Conservation (phyloP, 2,888 invertebrate genomes). For the Acrocera orbiculus region DNA sequence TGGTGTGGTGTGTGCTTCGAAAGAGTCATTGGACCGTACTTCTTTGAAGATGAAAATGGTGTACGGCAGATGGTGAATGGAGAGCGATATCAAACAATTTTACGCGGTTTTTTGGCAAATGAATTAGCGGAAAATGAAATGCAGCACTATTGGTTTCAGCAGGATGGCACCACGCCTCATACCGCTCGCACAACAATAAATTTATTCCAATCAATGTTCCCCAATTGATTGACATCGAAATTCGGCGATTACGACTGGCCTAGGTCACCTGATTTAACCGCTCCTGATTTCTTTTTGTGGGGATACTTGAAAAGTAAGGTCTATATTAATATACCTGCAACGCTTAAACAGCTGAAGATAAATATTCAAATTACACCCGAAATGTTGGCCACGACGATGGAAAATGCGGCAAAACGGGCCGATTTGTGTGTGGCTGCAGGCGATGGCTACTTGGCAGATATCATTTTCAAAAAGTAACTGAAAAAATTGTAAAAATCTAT, state of each 20-base stretch:
- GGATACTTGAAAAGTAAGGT: no score
- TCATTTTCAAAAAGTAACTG: no score
- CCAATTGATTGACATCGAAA: background rate
- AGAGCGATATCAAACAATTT: no score
- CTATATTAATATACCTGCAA: conserved; percentile 6
- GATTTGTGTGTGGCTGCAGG: no score
- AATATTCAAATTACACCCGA: background rate
- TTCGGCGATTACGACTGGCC: background rate
- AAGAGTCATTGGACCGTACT: background rate
- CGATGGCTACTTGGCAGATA: no score
- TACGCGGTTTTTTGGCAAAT: no score
- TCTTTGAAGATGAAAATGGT: background rate
- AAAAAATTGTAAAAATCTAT: no score
- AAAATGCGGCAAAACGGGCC: background rate
- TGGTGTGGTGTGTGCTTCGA: background rate
- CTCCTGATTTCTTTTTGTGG: no score
- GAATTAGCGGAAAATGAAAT: no score
- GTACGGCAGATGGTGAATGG: no score
- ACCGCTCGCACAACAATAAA: background rate
- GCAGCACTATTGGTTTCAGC: no score
- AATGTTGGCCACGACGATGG: no score
- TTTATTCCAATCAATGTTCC: background rate
- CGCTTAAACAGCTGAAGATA: conserved; percentile 3
- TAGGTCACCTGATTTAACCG: conserved; percentile 6
- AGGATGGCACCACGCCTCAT: background rate